These are phyloP conservation scores for Diarsia brunnea DNA, from an alignment of 2,888 invertebrate genomes.

Conservation along the genomic window DNA sequence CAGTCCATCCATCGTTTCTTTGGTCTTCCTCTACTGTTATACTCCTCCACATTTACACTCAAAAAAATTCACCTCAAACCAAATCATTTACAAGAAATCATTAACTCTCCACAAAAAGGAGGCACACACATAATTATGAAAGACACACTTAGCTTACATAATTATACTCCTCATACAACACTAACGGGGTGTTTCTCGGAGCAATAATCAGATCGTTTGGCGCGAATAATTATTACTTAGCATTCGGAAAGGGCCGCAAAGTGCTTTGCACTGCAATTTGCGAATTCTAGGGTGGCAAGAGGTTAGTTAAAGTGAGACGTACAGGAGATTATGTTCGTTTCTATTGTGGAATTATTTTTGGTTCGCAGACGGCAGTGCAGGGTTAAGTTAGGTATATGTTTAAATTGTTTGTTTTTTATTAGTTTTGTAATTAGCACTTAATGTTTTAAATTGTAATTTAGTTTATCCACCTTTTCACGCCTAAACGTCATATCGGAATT, in stretches of 20 bases:
- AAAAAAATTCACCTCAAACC: background rate
- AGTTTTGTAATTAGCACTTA: background rate
- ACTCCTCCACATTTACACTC: too few species aligned
- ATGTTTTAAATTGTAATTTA: background rate
- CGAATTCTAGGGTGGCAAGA: slow-evolving; percentile 63
- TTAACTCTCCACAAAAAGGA: background rate
- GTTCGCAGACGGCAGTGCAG: background rate
- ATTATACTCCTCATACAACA: slow-evolving; percentile 42
- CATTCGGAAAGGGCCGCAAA: slow-evolving; percentile 65
- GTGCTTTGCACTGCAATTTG: slow-evolving; percentile 70
- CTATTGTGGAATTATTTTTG: background rate
- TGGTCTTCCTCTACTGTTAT: too few species aligned
- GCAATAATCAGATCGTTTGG: slow-evolving; percentile 67
- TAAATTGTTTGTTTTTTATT: background rate
- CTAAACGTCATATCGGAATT: background rate
- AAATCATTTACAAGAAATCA: slow-evolving; percentile 2
- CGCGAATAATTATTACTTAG: slow-evolving; percentile 67
- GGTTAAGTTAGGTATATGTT: background rate
- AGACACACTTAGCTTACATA: slow-evolving; percentile 35
- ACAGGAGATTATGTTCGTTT: slow-evolving; percentile 19
- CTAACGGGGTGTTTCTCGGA: slow-evolving; percentile 47
- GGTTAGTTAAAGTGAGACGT: slow-evolving; percentile 59
- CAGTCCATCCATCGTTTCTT: too few species aligned
- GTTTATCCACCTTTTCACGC: background rate
- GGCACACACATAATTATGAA: slow-evolving; percentile 30